A percentile compares a stretch with the other conserved stretches of the same genome.
Conservation (phyloP, 2,797 vertebrate genomes). For the Tolypeutes matacus region DNA sequence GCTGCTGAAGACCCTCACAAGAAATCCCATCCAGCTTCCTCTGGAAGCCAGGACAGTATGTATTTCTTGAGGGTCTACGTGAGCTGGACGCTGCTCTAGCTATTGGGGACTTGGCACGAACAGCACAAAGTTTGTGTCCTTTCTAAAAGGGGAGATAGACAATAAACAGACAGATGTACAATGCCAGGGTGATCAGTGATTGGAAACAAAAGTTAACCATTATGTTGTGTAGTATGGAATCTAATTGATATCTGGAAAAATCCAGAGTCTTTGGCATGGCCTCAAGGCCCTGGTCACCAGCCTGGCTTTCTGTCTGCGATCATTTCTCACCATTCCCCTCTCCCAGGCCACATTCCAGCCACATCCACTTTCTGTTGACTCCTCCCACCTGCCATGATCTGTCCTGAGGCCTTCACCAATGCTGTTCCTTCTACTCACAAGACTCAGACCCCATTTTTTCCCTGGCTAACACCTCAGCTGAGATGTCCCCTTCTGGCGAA, state of each 20-base stretch:
- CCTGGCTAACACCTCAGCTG: not conserved
- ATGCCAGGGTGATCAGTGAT: not conserved
- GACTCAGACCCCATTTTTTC: too few relatives aligned
- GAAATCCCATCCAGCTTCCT: too few relatives aligned
- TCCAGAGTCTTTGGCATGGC: not conserved
- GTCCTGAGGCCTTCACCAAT: not conserved
- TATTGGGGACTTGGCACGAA: not conserved
- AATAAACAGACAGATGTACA: not conserved
- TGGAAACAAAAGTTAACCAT: not conserved
- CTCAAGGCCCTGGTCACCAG: not conserved
- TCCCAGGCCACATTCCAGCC: not conserved
- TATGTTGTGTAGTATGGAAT: not conserved
- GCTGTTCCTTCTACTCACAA: not conserved
- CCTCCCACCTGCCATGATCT: not conserved
- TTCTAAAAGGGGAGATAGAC: not conserved
- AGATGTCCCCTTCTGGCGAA: not conserved
- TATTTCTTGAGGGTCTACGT: not conserved
- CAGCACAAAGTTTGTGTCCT: not conserved
- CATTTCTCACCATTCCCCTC: not conserved
- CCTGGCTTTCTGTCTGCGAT: not conserved
- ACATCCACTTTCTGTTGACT: not conserved
- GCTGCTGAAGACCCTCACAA: too few relatives aligned
- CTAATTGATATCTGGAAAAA: not conserved
- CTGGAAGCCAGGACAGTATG: too few relatives aligned
- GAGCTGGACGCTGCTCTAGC: conserved; percentile 18